These are phyloP conservation scores for Eupeodes luniger DNA, from an alignment of 2,888 invertebrate species.

Conservation along the genomic window DNA sequence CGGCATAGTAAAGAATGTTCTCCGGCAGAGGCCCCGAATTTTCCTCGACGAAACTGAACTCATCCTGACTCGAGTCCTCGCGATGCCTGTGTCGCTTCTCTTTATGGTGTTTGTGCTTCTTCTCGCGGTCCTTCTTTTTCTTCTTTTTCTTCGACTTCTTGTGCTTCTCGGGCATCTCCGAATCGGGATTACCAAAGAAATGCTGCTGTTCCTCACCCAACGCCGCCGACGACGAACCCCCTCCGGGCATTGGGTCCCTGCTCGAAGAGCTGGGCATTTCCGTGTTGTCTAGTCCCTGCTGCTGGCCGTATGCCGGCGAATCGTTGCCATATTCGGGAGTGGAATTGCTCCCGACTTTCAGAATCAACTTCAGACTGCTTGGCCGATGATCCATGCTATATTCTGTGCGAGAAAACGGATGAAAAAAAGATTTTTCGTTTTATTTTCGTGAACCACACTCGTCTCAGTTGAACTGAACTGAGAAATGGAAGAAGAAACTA, in stretches of 20 bases:
- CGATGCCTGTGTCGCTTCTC: constrained; percentile 86
- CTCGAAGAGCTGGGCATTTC: constrained; percentile 68
- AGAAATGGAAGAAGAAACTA: constrained; percentile 39
- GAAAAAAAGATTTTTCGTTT: constrained; percentile 42
- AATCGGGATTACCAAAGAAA: constrained; percentile 73
- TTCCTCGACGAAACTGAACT: constrained; percentile 86
- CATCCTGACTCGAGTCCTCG: constrained; percentile 86
- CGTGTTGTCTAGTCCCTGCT: constrained; percentile 64
- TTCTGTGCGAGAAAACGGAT: constrained; percentile 59
- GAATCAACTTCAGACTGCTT: constrained; percentile 88
- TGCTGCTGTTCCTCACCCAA: constrained; percentile 42
- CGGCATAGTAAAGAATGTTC: constrained; percentile 82
- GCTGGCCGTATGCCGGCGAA: constrained; percentile 82
- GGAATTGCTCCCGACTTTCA: constrained; percentile 89
- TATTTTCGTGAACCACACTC: constrained; percentile 24
- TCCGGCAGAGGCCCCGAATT: constrained; percentile 83
- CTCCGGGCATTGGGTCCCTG: constrained; percentile 69
- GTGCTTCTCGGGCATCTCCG: constrained; percentile 84
- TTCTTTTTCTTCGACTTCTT: constrained; percentile 92
- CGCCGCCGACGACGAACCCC: constrained; percentile 9
- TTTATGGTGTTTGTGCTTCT: constrained; percentile 89
- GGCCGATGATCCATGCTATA: constrained; percentile 84
- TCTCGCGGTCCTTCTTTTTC: constrained; percentile 90
- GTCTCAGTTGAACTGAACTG: constrained; percentile 7
- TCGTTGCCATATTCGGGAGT: constrained; percentile 87